Base-by-base conservation (phyloP, 2,888 invertebrate genomes). In the Pycnomerus fuliginosus region DNA sequence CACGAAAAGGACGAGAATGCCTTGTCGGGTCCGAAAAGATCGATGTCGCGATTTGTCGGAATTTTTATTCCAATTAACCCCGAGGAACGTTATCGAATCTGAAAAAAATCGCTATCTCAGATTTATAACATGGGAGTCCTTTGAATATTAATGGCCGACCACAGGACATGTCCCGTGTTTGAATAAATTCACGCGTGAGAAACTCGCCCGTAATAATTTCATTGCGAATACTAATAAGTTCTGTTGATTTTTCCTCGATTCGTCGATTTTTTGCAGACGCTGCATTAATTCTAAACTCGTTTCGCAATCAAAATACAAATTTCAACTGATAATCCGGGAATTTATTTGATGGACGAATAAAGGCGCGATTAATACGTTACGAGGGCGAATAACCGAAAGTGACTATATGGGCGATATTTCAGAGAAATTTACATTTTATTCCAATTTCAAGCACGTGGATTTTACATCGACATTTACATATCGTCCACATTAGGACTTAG, bases 121-220 rank as follows among this genome's bases (percentile, higher is more conserved):
- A 41, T 41, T 41, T 41, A 41, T 41, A 41, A 29, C 28, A 14
- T 29, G 34, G 28, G 34, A 34, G 28, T 27, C 22, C 16, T 33
- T 33, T 41, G 41, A 41, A 41, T 41, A 41, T 41, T 41, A 41
- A 41, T 41, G 33, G 34, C 29, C 33, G 28, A 32, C 31, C 32
- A 32, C 10, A 4, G 17, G 12, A 33, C 35, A 25, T 25, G 35
- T 35, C 20, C 35, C 39, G 17, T 32, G 39, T 39, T 39, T 39
- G 32, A 15, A 32, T 32, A 25, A 32, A 39, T 28, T 39, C 25
- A 39, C 31, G 39, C 39, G 39, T 39, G 39, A 39, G 39, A 39
- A 39, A 38, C 30, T 23, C 11, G 39, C 31, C 32, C 39, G 17
- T 31, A 25, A 32, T 38, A 38, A 29, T 38, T 38, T 38, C 38